Evolutionary conservation across 2,888 invertebrate species (phyloP), one percentile per base, ranked within the genome.

Genomic region (Meteorus cinctellus): DNA sequence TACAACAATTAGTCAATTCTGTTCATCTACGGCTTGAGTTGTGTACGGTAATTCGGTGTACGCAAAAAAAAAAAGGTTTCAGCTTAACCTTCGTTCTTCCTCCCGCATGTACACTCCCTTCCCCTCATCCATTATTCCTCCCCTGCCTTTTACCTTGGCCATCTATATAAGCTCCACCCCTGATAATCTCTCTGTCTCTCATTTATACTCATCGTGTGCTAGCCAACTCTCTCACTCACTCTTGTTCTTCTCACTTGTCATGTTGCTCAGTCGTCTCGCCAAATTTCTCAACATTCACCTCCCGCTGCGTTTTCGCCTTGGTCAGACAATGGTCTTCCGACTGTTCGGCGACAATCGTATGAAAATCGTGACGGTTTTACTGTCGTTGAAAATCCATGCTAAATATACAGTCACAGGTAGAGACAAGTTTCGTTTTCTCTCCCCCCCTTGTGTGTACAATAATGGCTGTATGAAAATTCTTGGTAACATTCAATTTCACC

Each of bases 361-460:
- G 77, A 31, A 82, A 82, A 81, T 81, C 79, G 79, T 81, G 81
- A 81, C 85, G 87, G 86, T 86, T 88, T 88, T 87, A 87, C 86
- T 85, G 83, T 85, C 85, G 82, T 80, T 81, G 78, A 82, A 86
- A 86, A 86, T 85, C 86, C 84, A 81, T 83, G 83, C 82, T 82
- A 84, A 84, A 86, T 86, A 82, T 84, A 82, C 81, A 78, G 80
- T 77, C 70, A 70, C 72, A 59, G 70, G 45, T 36, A 59, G 19
- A 71, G 10, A 19, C 19, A 4, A 55, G 24, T 6, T 55, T 55
- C 19, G 1, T 19, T 19, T 55, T 55, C n/a, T 4, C 8, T 19
- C 8, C 8, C 24, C 6, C 19, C 19, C n/a, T n/a, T n/a, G 4
- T n/a, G 8, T 55, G 8, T 55, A 55, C 19, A 55, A 19, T n/a